Evolutionary conservation across 2,797 vertebrate species (phyloP).

Genomic region (Vespertilio murinus): DNA sequence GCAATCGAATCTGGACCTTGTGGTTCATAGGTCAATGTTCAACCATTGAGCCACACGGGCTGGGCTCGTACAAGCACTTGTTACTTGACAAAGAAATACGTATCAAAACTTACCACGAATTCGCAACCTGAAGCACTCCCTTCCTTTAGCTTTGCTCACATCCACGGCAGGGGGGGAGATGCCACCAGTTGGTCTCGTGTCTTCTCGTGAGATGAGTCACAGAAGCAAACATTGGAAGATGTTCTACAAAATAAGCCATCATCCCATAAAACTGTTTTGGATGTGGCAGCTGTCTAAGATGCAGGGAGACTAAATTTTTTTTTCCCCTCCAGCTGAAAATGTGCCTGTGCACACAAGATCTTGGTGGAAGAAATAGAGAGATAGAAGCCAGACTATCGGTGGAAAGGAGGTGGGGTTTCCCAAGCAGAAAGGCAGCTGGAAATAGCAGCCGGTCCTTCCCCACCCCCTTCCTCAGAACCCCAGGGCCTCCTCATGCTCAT

Average conservation of each 20-base stretch:
- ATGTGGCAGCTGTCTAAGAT: slow-evolving; percentile 72
- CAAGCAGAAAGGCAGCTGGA: not conserved
- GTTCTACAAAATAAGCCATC: slow-evolving; percentile 77
- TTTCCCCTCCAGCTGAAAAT: not conserved
- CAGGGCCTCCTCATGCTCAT: not conserved
- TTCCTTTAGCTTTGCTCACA: slow-evolving; percentile 67
- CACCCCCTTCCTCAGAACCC: not conserved
- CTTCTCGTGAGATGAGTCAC: slow-evolving; percentile 77
- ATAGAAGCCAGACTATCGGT: not conserved
- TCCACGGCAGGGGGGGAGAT: slow-evolving; percentile 55
- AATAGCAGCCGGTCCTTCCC: not conserved
- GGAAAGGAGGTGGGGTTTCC: not conserved
- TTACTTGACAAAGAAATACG: slow-evolving; percentile 58
- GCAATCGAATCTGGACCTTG: too few relatives aligned
- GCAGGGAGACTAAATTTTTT: slow-evolving; percentile 37
- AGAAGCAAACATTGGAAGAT: slow-evolving; percentile 75
- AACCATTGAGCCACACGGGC: too few relatives aligned
- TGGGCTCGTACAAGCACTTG: not conserved
- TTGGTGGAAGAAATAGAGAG: not conserved
- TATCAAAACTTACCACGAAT: slow-evolving; percentile 19
- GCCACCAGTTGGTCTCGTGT: slow-evolving; percentile 63
- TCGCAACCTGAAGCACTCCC: slow-evolving; percentile 47
- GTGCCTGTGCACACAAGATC: slow-evolving; percentile 15
- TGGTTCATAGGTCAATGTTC: too few relatives aligned
- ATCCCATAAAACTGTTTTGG: slow-evolving; percentile 73